These are phyloP conservation scores for Solenodon paradoxus DNA, from an alignment of 2,113 vertebrate species.

Conservation along the genomic window DNA sequence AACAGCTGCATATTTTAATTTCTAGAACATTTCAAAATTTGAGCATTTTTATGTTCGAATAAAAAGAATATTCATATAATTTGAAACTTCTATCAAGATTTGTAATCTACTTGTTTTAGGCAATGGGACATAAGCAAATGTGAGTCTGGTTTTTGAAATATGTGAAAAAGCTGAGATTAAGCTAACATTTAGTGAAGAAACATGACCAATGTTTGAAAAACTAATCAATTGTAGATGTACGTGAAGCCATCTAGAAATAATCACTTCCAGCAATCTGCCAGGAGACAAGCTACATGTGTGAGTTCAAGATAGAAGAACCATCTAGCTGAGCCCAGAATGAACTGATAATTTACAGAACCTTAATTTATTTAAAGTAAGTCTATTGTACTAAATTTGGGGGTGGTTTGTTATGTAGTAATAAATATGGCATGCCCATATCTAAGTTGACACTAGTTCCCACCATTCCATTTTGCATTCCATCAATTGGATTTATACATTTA, in stretches of 20 bases:
- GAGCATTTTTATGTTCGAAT: neutral
- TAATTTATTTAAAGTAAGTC: neutral
- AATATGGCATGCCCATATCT: neutral
- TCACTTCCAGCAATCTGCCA: neutral
- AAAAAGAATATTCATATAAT: neutral
- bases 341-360: neutral
- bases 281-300: neutral
- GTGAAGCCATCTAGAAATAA: neutral
- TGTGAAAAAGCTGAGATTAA: neutral
- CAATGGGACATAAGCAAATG: neutral
- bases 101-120: neutral
- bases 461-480: neutral
- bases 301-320: neutral
- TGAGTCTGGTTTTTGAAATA: neutral
- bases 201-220: neutral
- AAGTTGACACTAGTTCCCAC: neutral
- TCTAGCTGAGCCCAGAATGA: neutral
- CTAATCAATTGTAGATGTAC: neutral
- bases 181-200: neutral
- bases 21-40: neutral
- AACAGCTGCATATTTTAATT: neutral
- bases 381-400: neutral
- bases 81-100: neutral
- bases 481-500: neutral
- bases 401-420: neutral